Evolutionary conservation across 2,888 invertebrate genomes (phyloP).

Genomic region (Abscondita cerata): DNA sequence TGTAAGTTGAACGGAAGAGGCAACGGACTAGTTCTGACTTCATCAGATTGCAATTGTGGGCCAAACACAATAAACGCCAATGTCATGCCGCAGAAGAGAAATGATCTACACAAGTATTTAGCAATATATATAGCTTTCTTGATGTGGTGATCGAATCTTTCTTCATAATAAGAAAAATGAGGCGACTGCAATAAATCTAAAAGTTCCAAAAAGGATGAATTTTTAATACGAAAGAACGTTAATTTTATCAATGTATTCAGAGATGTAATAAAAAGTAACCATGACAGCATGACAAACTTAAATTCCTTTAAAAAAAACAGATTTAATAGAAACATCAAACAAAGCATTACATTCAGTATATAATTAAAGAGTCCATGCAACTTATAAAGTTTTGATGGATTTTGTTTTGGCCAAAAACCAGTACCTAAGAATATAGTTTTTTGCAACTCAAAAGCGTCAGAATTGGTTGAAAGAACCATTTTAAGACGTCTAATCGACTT

Average conservation of each 20-base stretch:
- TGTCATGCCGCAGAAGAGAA: slow-evolving; percentile 20
- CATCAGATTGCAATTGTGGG: neutral
- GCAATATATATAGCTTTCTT: slow-evolving; percentile 16
- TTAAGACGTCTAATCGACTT: too few species aligned
- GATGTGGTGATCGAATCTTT: slow-evolving; percentile 14
- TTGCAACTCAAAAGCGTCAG: slow-evolving; percentile 8
- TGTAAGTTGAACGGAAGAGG: slow-evolving; percentile 18
- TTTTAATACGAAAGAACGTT: slow-evolving; percentile 18
- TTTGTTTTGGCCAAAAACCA: slow-evolving; percentile 10
- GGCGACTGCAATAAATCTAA: slow-evolving; percentile 20
- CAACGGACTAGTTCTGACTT: slow-evolving; percentile 12
- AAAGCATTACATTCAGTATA: neutral
- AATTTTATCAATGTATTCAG: slow-evolving; percentile 21
- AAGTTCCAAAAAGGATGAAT: slow-evolving; percentile 15
- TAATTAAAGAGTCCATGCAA: neutral
- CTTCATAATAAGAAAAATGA: slow-evolving; percentile 22
- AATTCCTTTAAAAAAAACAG: slow-evolving; percentile 15
- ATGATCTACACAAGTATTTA: slow-evolving; percentile 5
- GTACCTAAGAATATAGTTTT: neutral
- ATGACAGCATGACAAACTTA: slow-evolving; percentile 19
- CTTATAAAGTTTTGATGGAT: neutral
- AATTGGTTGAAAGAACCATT: slow-evolving; percentile 2
- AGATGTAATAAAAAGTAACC: slow-evolving; percentile 18
- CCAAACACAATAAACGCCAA: too few species aligned
- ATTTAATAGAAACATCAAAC: slow-evolving; percentile 8